Percentiles rank a stretch among this genome's conserved stretches.
Evolutionary conservation across 2,797 vertebrate species (phyloP).

Genomic region (Sparidentex hasta): DNA sequence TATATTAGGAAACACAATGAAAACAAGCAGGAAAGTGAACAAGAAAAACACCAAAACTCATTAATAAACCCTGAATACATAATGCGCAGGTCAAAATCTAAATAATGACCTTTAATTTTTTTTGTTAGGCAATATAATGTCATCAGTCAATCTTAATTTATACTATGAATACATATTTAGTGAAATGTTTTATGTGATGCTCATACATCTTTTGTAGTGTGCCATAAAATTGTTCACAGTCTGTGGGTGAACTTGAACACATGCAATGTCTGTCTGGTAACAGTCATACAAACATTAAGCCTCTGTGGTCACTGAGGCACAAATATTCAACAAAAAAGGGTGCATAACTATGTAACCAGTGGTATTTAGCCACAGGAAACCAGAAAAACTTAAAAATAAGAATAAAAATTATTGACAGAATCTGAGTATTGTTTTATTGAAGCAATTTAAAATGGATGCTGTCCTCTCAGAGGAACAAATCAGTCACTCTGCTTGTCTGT

Average conservation of each 20-base stretch:
- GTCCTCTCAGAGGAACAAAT: slow-evolving; percentile 1
- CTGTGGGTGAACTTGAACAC: not conserved
- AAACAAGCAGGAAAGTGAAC: not conserved
- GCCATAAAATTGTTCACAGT: too few relatives aligned
- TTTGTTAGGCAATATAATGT: not conserved
- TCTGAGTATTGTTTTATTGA: not conserved
- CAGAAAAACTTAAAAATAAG: not conserved
- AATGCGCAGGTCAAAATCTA: too few relatives aligned
- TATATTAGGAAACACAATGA: not conserved
- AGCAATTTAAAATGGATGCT: slow-evolving; percentile 1
- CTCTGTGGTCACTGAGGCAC: not conserved
- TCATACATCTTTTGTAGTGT: too few relatives aligned
- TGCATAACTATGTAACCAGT: not conserved
- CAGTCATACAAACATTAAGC: not conserved
- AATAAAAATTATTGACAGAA: too few relatives aligned
- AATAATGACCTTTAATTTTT: too few relatives aligned
- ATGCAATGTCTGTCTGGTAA: not conserved
- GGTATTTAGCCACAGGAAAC: not conserved
- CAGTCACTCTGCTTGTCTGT: not conserved
- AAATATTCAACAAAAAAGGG: not conserved
- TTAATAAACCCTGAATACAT: not conserved
- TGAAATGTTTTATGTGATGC: too few relatives aligned
- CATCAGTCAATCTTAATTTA: not conserved
- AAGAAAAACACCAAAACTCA: not conserved
- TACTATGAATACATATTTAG: not conserved